Conservation (phyloP, 1,140 invertebrate genomes). For the Platorchestia sp. region DNA sequence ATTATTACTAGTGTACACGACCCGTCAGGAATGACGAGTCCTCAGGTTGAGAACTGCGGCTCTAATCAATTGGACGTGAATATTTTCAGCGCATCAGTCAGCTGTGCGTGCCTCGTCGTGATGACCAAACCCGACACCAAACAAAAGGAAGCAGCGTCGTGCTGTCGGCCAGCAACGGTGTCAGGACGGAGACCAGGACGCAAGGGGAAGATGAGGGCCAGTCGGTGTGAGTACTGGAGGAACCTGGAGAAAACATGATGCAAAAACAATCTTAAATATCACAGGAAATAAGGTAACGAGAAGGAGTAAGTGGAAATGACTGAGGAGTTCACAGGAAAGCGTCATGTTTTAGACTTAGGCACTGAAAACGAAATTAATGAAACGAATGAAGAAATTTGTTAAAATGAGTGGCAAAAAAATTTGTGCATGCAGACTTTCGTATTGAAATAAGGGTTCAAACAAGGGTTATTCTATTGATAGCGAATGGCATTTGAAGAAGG, state of each 20-base stretch:
- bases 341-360: background rate
- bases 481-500: background rate
- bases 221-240: background rate
- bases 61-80: background rate
- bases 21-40: no score
- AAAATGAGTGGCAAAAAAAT: background rate
- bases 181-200: background rate
- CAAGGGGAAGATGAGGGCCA: background rate
- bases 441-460: background rate
- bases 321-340: background rate
- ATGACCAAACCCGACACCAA: background rate
- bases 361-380: background rate
- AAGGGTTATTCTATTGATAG: background rate
- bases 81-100: constrained; percentile 12
- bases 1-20: no score
- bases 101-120: background rate
- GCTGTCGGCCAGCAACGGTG: constrained; percentile 28
- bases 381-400: background rate
- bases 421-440: background rate
- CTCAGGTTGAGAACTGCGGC: no score
- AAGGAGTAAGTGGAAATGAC: background rate
- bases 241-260: no score
- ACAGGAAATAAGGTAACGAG: background rate
- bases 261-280: no score
- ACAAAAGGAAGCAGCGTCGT: background rate